Base-by-base conservation (phyloP, 1,140 invertebrate genomes). In the Aculops lycopersici region DNA sequence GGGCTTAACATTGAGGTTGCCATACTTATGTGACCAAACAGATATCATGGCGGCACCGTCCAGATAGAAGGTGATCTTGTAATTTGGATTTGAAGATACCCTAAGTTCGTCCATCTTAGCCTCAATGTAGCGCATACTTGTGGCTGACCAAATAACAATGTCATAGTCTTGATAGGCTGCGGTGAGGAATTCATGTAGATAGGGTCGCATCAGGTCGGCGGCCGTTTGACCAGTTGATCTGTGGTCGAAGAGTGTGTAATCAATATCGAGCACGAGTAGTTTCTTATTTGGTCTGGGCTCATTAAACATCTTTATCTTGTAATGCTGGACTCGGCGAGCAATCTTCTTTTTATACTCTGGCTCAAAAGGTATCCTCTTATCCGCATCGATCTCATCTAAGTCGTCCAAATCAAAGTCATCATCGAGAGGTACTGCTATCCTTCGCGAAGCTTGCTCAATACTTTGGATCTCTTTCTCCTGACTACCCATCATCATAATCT, bases 91-190 rank as follows among this genome's bases (percentile, higher is more conserved):
- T 19, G 57, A 66, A 0, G 69, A 60, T 0, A 92, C 80, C 1
- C 81, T 81, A 0, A 94, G 59, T 17, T 90, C 56, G 41, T 74
- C 73, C 83, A 95, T 90, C 58, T 95, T 95, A 48, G 86, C 78
- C 50, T 88, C 76, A 38, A 95, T 90, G 81, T 83, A 94, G 50
- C 80, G 86, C 83, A 92, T 92, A 45, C 73, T 75, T 1, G 86
- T 95, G 1, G 86, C 86, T 24, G 86, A 63, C 64, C 62, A 71
- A 20, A 65, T 65, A 15, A 57, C 62, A 43, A 65, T 65, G 45
- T 65, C 63, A 53, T 63, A 65, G 47, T 64, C 60, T 51, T 72
- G 67, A 57, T 94, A 94, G 3, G 81, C 78, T n/a, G 71, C 65
- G 5, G 71, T 72, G 1, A 95, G 58, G 55, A 95, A 94, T 57